A percentile compares a stretch with the other conserved stretches of the same genome.
phyloP scores from a whole-genome alignment of 2,888 invertebrate species.

The Leptinotarsa rubiginosa region DNA sequence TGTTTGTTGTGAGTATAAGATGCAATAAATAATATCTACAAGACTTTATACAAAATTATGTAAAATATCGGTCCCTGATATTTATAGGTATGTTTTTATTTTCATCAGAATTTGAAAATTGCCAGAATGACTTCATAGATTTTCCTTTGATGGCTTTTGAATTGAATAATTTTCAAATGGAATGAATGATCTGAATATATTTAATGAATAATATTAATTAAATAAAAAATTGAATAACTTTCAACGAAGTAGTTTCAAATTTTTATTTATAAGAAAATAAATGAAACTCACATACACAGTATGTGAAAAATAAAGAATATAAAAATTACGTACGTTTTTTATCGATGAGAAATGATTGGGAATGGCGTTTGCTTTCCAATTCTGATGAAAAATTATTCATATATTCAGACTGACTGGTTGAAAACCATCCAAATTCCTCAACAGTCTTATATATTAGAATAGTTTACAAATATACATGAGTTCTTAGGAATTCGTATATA shows the following conservation, averaged over 20 bases:
- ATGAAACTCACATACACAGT: conserved; percentile 52
- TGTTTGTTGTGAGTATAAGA: conserved; percentile 67
- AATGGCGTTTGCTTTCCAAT: conserved; percentile 16
- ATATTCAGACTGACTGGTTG: conserved; percentile 37
- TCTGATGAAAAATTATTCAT: conserved; percentile 38
- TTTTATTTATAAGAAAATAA: too few relatives aligned
- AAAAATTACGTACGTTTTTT: neutral
- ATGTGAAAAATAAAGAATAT: conserved; percentile 45
- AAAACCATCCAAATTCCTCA: conserved; percentile 51
- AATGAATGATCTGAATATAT: neutral
- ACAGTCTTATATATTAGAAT: conserved; percentile 61
- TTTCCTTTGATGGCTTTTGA: conserved; percentile 18
- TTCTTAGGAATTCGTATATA: conserved; percentile 44
- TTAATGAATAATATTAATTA: neutral
- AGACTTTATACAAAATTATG: conserved; percentile 65
- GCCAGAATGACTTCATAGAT: conserved; percentile 19
- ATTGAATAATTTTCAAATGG: conserved; percentile 13
- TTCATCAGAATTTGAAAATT: conserved; percentile 51
- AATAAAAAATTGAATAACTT: conserved; percentile 20
- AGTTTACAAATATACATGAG: conserved; percentile 60
- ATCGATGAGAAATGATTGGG: neutral
- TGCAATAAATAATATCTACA: conserved; percentile 67
- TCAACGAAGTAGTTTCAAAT: neutral
- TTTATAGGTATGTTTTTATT: conserved; percentile 53
- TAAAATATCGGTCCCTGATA: conserved; percentile 65